phyloP scores from a whole-genome alignment of 2,797 vertebrate genomes.

The Leptoclinus maculatus region DNA sequence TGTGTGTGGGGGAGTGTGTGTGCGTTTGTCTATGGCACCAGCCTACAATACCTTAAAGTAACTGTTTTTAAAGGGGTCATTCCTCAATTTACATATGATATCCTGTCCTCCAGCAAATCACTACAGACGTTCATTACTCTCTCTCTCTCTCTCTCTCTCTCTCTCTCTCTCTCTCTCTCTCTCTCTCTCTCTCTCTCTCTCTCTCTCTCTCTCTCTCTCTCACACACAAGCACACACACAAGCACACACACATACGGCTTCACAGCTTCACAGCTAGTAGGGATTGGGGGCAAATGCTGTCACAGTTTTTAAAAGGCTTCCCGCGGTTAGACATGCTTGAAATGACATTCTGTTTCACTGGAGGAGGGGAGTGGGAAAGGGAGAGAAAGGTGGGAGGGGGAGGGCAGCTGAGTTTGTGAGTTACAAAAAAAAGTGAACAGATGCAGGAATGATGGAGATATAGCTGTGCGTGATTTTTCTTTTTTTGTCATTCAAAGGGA shows the following conservation, averaged over 20 bases:
- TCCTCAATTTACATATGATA: conserved; percentile 50
- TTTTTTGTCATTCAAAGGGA: neutral
- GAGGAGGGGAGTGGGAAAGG: conserved; percentile 55
- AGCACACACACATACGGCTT: conserved; percentile 30
- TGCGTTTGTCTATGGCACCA: neutral
- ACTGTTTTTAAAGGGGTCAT: conserved; percentile 51
- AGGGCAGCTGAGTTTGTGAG: conserved; percentile 18
- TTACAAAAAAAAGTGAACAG: neutral
- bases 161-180: neutral
- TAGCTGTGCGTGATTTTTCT: neutral
- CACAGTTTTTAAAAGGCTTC: conserved; percentile 79
- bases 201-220: too few relatives aligned
- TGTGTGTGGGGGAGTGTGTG: conserved; percentile 4
- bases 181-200: too few relatives aligned
- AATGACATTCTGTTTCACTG: conserved; percentile 83
- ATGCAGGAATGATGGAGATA: conserved; percentile 25
- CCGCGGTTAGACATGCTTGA: conserved; percentile 83
- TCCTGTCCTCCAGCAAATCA: conserved; percentile 43
- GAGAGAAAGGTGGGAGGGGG: conserved; percentile 22
- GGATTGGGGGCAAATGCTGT: conserved; percentile 75
- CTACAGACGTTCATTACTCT: conserved; percentile 28
- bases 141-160: neutral
- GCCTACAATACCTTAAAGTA: conserved; percentile 48
- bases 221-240: conserved; percentile 25
- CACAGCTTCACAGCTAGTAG: conserved; percentile 61